phyloP scores from a whole-genome alignment of 2,888 invertebrate species.

The Melitaea athalia region DNA sequence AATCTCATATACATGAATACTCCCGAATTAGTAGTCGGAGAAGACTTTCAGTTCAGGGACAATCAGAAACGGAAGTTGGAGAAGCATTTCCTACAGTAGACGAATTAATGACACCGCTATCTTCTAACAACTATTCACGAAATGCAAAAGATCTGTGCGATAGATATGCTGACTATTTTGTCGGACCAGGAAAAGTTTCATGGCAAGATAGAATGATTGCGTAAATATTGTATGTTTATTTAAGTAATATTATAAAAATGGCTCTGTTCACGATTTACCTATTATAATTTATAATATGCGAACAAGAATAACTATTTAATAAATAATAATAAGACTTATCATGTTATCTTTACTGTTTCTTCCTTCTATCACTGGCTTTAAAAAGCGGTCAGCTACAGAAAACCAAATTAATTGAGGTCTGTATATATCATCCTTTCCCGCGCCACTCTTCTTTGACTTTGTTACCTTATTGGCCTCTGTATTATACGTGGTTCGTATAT shows the following conservation, averaged over 20 bases:
- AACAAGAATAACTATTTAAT: slow-evolving; percentile 43
- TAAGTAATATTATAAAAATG: slow-evolving; percentile 34
- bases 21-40: slow-evolving; percentile 5
- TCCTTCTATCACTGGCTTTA: slow-evolving; percentile 48
- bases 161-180: slow-evolving; percentile 42
- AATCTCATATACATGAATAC: slow-evolving; percentile 17
- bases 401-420: slow-evolving; percentile 50
- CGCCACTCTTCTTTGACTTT: slow-evolving; percentile 49
- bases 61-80: slow-evolving; percentile 37
- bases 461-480: slow-evolving; percentile 49
- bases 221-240: slow-evolving; percentile 42
- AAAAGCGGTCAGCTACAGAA: slow-evolving; percentile 51
- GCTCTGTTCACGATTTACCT: slow-evolving; percentile 30
- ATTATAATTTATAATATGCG: slow-evolving; percentile 17
- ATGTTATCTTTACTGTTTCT: slow-evolving; percentile 47
- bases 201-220: slow-evolving; percentile 45
- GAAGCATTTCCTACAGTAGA: slow-evolving; percentile 41
- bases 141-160: slow-evolving; percentile 43
- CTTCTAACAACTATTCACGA: slow-evolving; percentile 46
- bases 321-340: slow-evolving; percentile 46
- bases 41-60: no score
- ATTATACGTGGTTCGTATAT: slow-evolving; percentile 49
- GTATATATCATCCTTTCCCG: slow-evolving; percentile 47
- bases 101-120: slow-evolving; percentile 43
- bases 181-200: slow-evolving; percentile 43